phyloP scores from a whole-genome alignment of 2,113 vertebrate genomes.

The Grammomys surdaster region DNA sequence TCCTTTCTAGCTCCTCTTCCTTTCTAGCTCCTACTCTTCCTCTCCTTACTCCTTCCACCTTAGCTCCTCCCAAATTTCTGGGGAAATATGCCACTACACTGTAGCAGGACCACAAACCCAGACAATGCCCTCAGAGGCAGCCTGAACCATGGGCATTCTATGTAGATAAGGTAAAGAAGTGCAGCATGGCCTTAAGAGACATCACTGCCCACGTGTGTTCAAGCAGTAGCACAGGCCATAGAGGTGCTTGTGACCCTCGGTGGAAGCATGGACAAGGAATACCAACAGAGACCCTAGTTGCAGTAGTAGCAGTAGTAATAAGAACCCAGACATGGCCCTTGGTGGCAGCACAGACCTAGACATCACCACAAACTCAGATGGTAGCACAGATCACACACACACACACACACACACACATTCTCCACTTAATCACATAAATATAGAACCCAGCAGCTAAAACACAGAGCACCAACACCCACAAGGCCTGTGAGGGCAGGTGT shows the following conservation, averaged over 20 bases:
- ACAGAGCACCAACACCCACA: neutral
- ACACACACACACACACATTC: no score
- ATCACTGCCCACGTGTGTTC: neutral
- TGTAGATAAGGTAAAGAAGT: neutral
- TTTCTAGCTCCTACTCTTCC: no score
- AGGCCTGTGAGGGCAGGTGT: neutral
- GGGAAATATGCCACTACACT: no score
- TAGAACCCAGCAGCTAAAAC: no score
- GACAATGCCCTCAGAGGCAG: neutral
- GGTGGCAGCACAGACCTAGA: neutral
- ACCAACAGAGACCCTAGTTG: neutral
- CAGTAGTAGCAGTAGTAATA: neutral
- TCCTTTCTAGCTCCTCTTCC: no score
- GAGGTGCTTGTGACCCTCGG: neutral
- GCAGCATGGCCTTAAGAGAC: neutral
- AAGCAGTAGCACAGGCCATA: neutral
- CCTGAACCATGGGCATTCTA: neutral
- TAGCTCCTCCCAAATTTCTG: no score
- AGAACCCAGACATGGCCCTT: neutral
- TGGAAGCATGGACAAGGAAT: neutral
- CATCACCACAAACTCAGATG: no score
- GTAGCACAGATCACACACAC: no score
- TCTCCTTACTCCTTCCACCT: no score
- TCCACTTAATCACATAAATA: neutral
- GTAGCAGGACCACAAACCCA: neutral